A percentile compares a stretch with the other conserved stretches of the same genome.
phyloP scores from a whole-genome alignment of 30 jellyfish, hydroid and myxozoan species.

The Rhopilema esculentum region DNA sequence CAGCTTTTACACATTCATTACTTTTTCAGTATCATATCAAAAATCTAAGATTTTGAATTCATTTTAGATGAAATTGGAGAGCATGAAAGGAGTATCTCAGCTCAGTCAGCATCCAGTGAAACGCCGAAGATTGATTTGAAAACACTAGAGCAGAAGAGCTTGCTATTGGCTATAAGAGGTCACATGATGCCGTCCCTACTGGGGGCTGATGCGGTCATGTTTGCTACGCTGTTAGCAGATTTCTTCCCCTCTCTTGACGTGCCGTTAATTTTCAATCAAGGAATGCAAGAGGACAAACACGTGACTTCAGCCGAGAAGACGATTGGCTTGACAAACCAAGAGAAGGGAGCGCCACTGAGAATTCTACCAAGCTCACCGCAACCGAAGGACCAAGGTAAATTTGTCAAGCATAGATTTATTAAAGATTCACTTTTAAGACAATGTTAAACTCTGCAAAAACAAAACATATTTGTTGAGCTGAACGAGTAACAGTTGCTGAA shows the following conservation, averaged over 20 bases:
- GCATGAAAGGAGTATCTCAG: background rate
- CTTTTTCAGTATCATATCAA: background rate
- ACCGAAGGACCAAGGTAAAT: conserved; percentile 57
- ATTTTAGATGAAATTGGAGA: background rate
- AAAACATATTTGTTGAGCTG: too few species aligned
- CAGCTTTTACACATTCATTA: too few species aligned
- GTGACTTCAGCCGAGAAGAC: conserved; percentile 23
- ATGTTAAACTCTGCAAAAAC: too few species aligned
- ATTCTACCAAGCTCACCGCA: conserved; percentile 68
- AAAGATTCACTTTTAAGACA: too few species aligned
- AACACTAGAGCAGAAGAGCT: conserved; percentile 51
- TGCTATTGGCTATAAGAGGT: conserved; percentile 57
- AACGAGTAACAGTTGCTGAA: too few species aligned
- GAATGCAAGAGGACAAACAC: conserved; percentile 11
- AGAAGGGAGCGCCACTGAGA: conserved; percentile 47
- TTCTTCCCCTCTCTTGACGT: conserved; percentile 55
- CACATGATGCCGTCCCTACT: conserved; percentile 48
- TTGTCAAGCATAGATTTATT: background rate
- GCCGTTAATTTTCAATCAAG: conserved; percentile 41
- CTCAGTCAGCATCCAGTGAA: background rate
- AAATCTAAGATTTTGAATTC: background rate
- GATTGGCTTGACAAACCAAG: conserved; percentile 41
- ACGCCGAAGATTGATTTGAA: background rate
- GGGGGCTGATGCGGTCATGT: conserved; percentile 77
- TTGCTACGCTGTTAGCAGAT: conserved; percentile 65